A percentile compares a stretch with the other conserved stretches of the same genome.
phyloP scores from a whole-genome alignment of 2,113 vertebrate species.

The Noctilio leporinus region DNA sequence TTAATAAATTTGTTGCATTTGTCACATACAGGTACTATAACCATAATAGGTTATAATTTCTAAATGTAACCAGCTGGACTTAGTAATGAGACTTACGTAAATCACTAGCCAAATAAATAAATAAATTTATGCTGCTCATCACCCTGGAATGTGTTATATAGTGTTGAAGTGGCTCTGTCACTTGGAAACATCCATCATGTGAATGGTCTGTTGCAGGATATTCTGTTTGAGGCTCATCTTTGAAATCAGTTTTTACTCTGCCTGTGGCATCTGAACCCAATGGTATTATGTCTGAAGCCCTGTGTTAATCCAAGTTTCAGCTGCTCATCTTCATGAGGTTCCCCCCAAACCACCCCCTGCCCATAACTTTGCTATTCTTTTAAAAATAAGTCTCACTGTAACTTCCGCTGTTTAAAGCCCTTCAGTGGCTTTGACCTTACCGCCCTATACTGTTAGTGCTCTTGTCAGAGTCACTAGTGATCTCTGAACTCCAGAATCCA shows the following conservation, averaged over 20 bases:
- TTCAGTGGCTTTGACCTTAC: background rate
- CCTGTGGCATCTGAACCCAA: background rate
- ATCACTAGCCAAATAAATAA: background rate
- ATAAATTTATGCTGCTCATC: background rate
- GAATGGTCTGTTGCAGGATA: background rate
- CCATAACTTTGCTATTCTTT: background rate
- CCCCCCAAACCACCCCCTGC: background rate
- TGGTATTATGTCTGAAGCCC: background rate
- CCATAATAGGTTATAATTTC: constrained; percentile 18
- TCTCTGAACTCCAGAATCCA: background rate
- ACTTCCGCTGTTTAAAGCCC: constrained; percentile 24
- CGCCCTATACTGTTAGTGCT: background rate
- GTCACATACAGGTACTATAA: background rate
- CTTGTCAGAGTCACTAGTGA: background rate
- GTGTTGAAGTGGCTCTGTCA: background rate
- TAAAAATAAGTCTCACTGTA: background rate
- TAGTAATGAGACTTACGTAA: background rate
- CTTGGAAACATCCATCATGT: background rate
- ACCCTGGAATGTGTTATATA: background rate
- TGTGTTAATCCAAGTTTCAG: background rate
- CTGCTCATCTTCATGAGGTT: background rate
- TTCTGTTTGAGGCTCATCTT: background rate
- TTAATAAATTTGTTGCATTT: constrained; percentile 8
- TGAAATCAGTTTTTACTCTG: background rate
- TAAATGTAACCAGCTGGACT: background rate